phyloP scores from a whole-genome alignment of 2,797 vertebrate genomes.

The Remorina albescens region DNA sequence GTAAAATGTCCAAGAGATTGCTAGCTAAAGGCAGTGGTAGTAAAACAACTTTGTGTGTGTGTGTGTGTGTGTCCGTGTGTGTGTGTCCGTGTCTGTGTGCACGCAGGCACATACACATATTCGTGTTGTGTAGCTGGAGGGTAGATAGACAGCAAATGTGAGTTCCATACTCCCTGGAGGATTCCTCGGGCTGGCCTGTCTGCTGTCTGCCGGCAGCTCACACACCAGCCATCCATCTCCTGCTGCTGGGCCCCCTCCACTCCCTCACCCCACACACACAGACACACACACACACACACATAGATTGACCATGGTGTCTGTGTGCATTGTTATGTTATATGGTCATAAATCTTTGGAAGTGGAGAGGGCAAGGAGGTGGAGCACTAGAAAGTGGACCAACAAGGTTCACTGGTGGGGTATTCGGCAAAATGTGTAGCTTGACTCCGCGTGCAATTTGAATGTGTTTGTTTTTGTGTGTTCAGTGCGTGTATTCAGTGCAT shows the following conservation, averaged over 20 bases:
- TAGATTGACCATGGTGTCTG: slow-evolving; percentile 77
- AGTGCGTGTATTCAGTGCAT: background rate
- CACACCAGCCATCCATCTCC: slow-evolving; percentile 85
- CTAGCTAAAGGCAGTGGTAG: slow-evolving; percentile 80
- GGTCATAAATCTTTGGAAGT: slow-evolving; percentile 82
- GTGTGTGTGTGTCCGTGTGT: slow-evolving; percentile 15
- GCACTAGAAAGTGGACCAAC: slow-evolving; percentile 65
- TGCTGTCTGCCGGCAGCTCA: slow-evolving; percentile 85
- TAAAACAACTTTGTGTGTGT: slow-evolving; percentile 74
- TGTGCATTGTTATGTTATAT: slow-evolving; percentile 84
- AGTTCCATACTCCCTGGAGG: slow-evolving; percentile 85
- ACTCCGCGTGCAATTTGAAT: slow-evolving; percentile 47
- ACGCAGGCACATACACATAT: slow-evolving; percentile 47
- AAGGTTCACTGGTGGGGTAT: slow-evolving; percentile 55
- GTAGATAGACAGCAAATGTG: slow-evolving; percentile 83
- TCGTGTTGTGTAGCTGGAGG: slow-evolving; percentile 83
- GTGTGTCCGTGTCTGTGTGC: too few species aligned
- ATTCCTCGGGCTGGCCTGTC: slow-evolving; percentile 80
- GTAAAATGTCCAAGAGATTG: slow-evolving; percentile 83
- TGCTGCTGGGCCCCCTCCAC: slow-evolving; percentile 72
- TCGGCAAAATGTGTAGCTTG: slow-evolving; percentile 46
- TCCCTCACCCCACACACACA: slow-evolving; percentile 50
- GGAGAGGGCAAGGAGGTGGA: slow-evolving; percentile 61
- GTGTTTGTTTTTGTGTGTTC: slow-evolving; percentile 41
- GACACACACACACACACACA: slow-evolving; percentile 50